Evolutionary conservation across 2,113 vertebrate species (phyloP).

Genomic region (Pelusios castaneus): DNA sequence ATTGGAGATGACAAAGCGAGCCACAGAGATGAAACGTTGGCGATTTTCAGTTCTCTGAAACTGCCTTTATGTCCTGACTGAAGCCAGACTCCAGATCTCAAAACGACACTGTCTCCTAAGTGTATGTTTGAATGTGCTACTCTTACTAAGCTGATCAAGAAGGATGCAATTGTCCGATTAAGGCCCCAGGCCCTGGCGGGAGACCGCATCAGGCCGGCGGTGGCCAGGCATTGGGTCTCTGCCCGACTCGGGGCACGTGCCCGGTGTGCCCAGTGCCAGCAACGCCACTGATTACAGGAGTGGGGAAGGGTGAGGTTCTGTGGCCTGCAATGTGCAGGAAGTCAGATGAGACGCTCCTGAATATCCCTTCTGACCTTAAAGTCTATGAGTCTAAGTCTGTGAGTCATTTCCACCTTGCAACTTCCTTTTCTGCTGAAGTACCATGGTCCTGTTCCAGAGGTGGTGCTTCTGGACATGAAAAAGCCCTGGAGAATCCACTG

Average conservation of each 20-base stretch:
- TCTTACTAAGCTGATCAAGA: background rate
- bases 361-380: background rate
- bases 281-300: no score
- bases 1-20: background rate
- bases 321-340: background rate
- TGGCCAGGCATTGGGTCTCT: no score
- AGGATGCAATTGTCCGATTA: background rate
- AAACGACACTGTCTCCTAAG: fast-evolving
- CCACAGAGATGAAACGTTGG: background rate
- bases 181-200: no score
- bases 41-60: background rate
- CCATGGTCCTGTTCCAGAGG: background rate
- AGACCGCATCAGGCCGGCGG: no score
- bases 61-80: background rate
- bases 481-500: background rate
- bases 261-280: no score
- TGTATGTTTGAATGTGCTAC: background rate
- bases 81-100: background rate
- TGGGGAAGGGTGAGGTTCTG: background rate
- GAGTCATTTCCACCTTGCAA: background rate
- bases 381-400: background rate
- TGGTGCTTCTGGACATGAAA: background rate
- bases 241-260: no score
- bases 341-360: background rate
- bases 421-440: background rate